Evolutionary conservation across 2,113 vertebrate species (phyloP).

Genomic region (Centropus bengalensis): DNA sequence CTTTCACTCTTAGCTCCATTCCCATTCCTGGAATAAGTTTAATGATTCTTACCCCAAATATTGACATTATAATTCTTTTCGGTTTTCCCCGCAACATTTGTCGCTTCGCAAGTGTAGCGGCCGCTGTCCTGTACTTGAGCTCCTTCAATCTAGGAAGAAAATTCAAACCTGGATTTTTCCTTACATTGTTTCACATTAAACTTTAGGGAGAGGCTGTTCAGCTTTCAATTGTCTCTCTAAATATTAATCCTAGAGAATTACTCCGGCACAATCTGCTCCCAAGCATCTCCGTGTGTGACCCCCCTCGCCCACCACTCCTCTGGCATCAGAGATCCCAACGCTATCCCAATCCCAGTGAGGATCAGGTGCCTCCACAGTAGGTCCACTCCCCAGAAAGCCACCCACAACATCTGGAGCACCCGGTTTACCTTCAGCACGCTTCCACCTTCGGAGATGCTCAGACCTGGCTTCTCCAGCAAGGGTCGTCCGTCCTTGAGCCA

Average conservation of each 20-base stretch:
- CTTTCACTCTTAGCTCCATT: not conserved
- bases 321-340: not conserved
- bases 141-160: slow-evolving; percentile 82
- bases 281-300: not conserved
- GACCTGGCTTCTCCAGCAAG: slow-evolving; percentile 85
- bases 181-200: not conserved
- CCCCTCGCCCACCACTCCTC: not conserved
- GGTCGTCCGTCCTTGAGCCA: slow-evolving; percentile 90
- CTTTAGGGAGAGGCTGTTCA: not conserved
- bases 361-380: rapidly evolving
- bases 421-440: slow-evolving; percentile 86
- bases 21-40: not conserved
- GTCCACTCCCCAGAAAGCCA: too few species aligned
- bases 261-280: not conserved
- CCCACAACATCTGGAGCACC: not conserved
- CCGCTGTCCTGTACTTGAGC: slow-evolving; percentile 90
- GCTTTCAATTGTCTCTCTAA: not conserved
- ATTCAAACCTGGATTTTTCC: not conserved
- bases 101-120: slow-evolving; percentile 94
- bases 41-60: slow-evolving; percentile 88
- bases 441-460: slow-evolving; percentile 82
- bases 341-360: rapidly evolving
- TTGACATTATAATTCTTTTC: slow-evolving; percentile 97
- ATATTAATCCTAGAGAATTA: not conserved
- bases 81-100: slow-evolving; percentile 93